Percentiles rank a stretch among this genome's conserved stretches.
Evolutionary conservation across 2,888 invertebrate species (phyloP).

Genomic region (Meliscaeva auricollis): DNA sequence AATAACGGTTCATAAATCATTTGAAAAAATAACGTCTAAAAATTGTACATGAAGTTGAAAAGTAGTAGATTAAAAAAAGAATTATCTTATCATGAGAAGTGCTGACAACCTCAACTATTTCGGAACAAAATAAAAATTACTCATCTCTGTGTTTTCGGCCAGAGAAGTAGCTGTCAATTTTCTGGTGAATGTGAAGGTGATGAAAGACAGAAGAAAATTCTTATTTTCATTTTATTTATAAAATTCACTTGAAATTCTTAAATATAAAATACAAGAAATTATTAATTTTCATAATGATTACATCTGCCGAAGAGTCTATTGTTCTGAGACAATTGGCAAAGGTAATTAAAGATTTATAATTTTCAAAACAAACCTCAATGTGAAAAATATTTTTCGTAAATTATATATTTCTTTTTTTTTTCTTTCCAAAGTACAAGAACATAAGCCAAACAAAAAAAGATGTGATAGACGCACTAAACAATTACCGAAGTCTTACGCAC

Average conservation of each 20-base stretch:
- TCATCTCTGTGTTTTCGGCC: conserved; percentile 37
- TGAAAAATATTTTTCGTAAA: not conserved
- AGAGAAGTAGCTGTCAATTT: conserved; percentile 52
- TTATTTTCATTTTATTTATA: conserved; percentile 55
- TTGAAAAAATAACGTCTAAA: not conserved
- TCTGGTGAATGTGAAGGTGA: conserved; percentile 34
- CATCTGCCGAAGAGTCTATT: conserved; percentile 84
- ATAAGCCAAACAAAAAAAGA: conserved; percentile 88
- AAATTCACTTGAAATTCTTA: conserved; percentile 24
- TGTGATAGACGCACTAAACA: conserved; percentile 87
- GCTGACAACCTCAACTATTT: conserved; percentile 3
- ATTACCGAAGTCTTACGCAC: conserved; percentile 88
- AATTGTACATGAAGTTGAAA: not conserved
- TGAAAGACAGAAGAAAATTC: conserved; percentile 54
- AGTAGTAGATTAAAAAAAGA: not conserved
- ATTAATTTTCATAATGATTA: conserved; percentile 77
- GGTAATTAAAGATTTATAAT: conserved; percentile 80
- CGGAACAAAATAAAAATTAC: conserved; percentile 56
- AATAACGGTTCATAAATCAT: too few species aligned
- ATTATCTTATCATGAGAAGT: not conserved
- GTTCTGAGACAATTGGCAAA: conserved; percentile 85
- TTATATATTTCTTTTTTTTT: conserved; percentile 77
- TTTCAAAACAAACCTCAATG: not conserved
- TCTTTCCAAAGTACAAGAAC: conserved; percentile 87
- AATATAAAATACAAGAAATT: not conserved